These are phyloP conservation scores for Chrysolina haemoptera DNA, from an alignment of 2,888 invertebrate species.

Conservation along the genomic window DNA sequence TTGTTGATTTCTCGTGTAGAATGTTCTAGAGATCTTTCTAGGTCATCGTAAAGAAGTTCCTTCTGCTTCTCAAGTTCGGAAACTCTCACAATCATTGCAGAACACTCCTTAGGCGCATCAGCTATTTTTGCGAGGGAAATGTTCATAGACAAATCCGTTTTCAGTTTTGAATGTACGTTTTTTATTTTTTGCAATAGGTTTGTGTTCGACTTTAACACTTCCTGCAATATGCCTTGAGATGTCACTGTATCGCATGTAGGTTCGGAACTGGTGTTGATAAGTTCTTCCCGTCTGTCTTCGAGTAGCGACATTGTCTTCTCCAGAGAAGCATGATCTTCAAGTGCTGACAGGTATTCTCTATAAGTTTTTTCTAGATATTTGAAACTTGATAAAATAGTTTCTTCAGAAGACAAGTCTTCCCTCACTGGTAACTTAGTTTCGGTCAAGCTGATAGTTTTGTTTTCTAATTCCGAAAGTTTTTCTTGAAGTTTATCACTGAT, in stretches of 20 bases:
- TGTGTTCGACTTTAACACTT: slow-evolving; percentile 38
- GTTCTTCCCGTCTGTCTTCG: slow-evolving; percentile 36
- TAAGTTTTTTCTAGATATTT: slow-evolving; percentile 32
- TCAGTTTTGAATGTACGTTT: slow-evolving; percentile 33
- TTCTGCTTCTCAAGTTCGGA: slow-evolving; percentile 50
- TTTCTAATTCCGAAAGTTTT: slow-evolving; percentile 43
- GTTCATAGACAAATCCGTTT: slow-evolving; percentile 25
- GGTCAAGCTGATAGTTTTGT: slow-evolving; percentile 24
- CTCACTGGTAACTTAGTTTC: slow-evolving; percentile 19
- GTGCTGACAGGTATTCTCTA: slow-evolving; percentile 33
- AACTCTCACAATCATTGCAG: slow-evolving; percentile 46
- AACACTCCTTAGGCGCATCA: slow-evolving; percentile 11
- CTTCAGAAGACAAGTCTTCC: slow-evolving; percentile 29
- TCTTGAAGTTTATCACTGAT: slow-evolving; percentile 47
- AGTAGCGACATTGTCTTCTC: slow-evolving; percentile 38
- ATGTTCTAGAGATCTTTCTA: slow-evolving; percentile 46
- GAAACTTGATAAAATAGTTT: slow-evolving; percentile 31
- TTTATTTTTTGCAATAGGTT: slow-evolving; percentile 35
- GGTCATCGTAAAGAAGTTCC: slow-evolving; percentile 46
- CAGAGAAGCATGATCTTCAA: slow-evolving; percentile 34
- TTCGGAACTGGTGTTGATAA: slow-evolving; percentile 27
- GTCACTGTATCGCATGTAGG: slow-evolving; percentile 16
- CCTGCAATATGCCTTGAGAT: slow-evolving; percentile 29
- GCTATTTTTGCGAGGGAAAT: slow-evolving; percentile 17
- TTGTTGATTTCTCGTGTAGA: slow-evolving; percentile 49